Base-by-base conservation (phyloP, 2,113 vertebrate genomes). In the Edolisoma coerulescens region DNA sequence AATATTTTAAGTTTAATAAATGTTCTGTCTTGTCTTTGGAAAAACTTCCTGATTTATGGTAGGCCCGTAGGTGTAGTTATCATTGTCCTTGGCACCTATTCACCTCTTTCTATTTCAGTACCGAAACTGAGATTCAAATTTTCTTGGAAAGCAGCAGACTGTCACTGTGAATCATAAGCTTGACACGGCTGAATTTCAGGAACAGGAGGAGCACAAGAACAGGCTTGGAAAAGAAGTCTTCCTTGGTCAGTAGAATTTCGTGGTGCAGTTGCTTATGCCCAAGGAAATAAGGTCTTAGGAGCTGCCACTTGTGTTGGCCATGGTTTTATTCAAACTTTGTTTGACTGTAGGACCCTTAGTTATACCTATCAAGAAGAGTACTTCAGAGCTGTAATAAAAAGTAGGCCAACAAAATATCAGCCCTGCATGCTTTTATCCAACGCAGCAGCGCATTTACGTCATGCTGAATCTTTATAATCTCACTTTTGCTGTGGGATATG, bases 1-100 rank as follows among this genome's bases (percentile, higher is more conserved):
- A 75, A 33, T 69, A 87, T 60, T 75, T 20, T 24, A 85, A 45
- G 6, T 80, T 94, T 87, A 86, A 89, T 89, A 87, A 96, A 77
- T 0, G 1, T 91, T 70, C 18, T 50, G 13, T 39, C 39, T 89
- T 30, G 2, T 78, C 44, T 60, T 67, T 42, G 52, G 53, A 81
- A 89, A 77, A 93, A 27, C 9, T 44, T 90, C 19, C 16, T 59
- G 22, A 84, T 89, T 84, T 61, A 77, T 59, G 13, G 15, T 35
- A 44, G 30, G 39, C 19, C 32, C 0, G 0, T 61, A 93, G 73
- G 30, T 3, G 6, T 13, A 16, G 49, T 81, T 90, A 84, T 89
- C 73, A 27, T n/a, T 65, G 44, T 87, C 65, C 54, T 86, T 13
- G 4, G 70, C 64, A 88, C 39, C 52, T 86, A 35, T 42, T 90